Evolutionary conservation across 2,113 vertebrate genomes (phyloP).

Genomic region (Pardalotus punctatus): DNA sequence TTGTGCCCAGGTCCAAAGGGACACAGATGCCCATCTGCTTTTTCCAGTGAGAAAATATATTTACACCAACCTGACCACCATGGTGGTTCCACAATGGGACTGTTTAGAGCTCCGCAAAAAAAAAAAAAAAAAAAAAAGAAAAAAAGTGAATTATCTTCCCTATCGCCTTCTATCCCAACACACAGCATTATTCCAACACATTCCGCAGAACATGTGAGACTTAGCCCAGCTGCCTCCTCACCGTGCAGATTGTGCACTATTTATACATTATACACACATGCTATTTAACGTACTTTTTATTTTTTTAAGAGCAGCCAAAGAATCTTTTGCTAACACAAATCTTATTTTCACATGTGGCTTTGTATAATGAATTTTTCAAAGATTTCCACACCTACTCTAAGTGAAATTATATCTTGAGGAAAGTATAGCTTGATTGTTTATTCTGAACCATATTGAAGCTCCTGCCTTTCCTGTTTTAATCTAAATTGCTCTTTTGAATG

Average conservation of each 20-base stretch:
- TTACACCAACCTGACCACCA: accelerated
- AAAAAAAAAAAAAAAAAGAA: not conserved
- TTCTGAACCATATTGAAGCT: slow-evolving; percentile 63
- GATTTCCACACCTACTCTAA: slow-evolving; percentile 44
- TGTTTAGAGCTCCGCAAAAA: not conserved
- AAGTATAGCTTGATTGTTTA: slow-evolving; percentile 65
- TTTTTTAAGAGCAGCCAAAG: slow-evolving; percentile 1
- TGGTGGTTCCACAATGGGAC: accelerated
- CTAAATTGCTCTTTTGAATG: slow-evolving; percentile 72
- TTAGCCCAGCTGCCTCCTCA: not conserved
- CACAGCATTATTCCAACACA: not conserved
- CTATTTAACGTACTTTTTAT: not conserved
- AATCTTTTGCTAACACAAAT: slow-evolving; percentile 14
- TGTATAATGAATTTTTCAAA: slow-evolving; percentile 44
- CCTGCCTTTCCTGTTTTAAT: slow-evolving; percentile 60
- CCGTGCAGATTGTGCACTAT: not conserved
- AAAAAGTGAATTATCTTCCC: not conserved
- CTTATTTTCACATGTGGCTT: slow-evolving; percentile 45
- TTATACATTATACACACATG: not conserved
- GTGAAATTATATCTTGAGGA: slow-evolving; percentile 65
- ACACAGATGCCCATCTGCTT: accelerated
- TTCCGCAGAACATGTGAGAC: not conserved
- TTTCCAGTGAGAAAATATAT: not conserved
- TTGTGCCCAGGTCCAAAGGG: not conserved
- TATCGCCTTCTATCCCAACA: not conserved